Evolutionary conservation across 2,797 vertebrate genomes (phyloP).

Genomic region (Diglossa cyanea): DNA sequence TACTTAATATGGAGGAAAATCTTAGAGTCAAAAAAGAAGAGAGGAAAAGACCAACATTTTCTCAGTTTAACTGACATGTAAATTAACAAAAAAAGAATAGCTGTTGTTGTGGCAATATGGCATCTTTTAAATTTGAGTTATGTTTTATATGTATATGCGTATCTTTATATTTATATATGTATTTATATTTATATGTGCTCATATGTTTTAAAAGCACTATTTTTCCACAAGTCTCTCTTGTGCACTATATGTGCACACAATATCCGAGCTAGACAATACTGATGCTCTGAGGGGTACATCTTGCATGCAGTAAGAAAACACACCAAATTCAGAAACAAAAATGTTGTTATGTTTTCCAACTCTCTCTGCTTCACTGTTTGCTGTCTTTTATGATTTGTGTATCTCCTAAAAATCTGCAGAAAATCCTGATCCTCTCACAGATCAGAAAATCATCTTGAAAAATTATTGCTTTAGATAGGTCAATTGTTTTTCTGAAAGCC

Average conservation of each 20-base stretch:
- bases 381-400: background rate
- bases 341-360: background rate
- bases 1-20: background rate
- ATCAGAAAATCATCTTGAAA: background rate
- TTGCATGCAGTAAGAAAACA: background rate
- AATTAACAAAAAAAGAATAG: background rate
- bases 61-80: background rate
- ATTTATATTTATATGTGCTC: background rate
- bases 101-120: background rate
- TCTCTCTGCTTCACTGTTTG: background rate
- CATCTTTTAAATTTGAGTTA: background rate
- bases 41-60: background rate
- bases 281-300: fast-evolving
- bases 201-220: background rate
- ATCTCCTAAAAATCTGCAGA: background rate
- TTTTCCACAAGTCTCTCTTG: background rate
- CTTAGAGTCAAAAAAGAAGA: background rate
- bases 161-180: background rate
- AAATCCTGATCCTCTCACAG: background rate
- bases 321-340: background rate
- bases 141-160: background rate
- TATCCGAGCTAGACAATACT: fast-evolving
- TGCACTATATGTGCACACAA: background rate
- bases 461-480: background rate
- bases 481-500: background rate